A percentile compares a stretch with the other conserved stretches of the same genome.
These are phyloP conservation scores for Telenomus remus DNA, from an alignment of 1,140 invertebrate genomes.

Conservation along the genomic window DNA sequence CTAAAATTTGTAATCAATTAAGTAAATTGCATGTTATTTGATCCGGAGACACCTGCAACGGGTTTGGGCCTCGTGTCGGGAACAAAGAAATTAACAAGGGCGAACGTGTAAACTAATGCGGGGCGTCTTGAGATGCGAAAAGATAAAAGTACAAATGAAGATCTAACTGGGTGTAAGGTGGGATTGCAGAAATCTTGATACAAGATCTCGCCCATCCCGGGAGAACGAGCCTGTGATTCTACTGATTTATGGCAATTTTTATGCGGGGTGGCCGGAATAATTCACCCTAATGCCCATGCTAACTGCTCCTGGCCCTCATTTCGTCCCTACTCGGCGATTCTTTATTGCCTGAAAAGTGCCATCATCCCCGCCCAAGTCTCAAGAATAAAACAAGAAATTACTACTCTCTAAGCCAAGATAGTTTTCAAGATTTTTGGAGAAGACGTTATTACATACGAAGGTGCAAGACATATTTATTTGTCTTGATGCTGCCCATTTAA, in stretches of 20 bases:
- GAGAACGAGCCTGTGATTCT: constrained; percentile 63
- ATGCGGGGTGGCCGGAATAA: constrained; percentile 70
- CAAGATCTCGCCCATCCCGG: constrained; percentile 61
- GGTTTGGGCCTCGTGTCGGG: not conserved
- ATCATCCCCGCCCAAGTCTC: constrained; percentile 56
- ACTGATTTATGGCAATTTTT: constrained; percentile 72
- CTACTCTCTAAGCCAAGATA: constrained; percentile 35
- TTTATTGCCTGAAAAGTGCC: constrained; percentile 69
- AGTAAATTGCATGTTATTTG: too few species aligned
- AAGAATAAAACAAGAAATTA: constrained; percentile 52
- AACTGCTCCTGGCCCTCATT: constrained; percentile 67
- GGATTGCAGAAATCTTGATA: constrained; percentile 59
- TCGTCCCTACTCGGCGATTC: constrained; percentile 61
- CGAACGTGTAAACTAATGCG: constrained; percentile 45
- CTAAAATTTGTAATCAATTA: too few species aligned
- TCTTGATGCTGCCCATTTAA: not conserved
- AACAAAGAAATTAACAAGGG: constrained; percentile 53
- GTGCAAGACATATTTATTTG: constrained; percentile 45
- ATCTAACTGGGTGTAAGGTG: constrained; percentile 57
- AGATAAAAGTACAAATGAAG: constrained; percentile 61
- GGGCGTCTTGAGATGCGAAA: constrained; percentile 41
- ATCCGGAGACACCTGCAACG: not conserved
- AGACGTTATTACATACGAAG: constrained; percentile 32
- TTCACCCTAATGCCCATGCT: constrained; percentile 73
- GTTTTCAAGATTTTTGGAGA: constrained; percentile 43